phyloP scores from a whole-genome alignment of 30 jellyfish, hydroid and myxozoan genomes.

The Aurelia coerulea region DNA sequence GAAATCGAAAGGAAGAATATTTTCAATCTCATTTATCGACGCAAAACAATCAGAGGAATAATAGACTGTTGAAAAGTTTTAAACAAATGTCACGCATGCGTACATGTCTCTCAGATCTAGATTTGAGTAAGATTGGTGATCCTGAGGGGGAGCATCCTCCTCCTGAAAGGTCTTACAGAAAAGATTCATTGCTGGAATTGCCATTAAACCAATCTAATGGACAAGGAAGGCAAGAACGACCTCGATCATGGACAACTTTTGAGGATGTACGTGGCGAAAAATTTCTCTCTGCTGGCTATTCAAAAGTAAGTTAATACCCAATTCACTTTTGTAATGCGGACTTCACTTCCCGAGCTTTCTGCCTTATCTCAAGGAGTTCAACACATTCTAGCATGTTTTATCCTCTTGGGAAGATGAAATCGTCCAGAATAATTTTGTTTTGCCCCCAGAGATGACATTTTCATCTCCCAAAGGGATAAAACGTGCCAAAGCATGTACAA shows the following conservation, averaged over 20 bases:
- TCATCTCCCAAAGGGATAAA: no score
- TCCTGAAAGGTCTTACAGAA: background rate
- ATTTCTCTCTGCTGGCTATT: background rate
- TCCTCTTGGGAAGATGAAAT: no score
- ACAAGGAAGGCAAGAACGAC: slow-evolving; percentile 5
- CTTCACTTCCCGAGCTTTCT: no score
- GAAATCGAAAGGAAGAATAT: slow-evolving; percentile 57
- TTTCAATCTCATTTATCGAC: slow-evolving; percentile 44
- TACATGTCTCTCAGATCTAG: slow-evolving; percentile 51
- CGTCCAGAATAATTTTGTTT: no score
- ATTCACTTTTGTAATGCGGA: background rate
- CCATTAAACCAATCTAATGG: background rate
- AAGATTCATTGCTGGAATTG: background rate
- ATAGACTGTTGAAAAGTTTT: slow-evolving; percentile 51
- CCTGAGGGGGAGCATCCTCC: slow-evolving; percentile 43
- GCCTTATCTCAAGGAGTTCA: no score
- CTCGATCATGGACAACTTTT: slow-evolving; percentile 46
- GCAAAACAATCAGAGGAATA: slow-evolving; percentile 52
- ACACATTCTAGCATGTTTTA: no score
- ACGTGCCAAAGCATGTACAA: no score
- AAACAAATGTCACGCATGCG: slow-evolving; percentile 77
- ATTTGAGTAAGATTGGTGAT: slow-evolving; percentile 40
- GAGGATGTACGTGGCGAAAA: background rate
- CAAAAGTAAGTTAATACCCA: background rate
- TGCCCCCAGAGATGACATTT: no score